Base-by-base conservation (phyloP, 1,140 invertebrate species). In the Neotoxoptera formosana region DNA sequence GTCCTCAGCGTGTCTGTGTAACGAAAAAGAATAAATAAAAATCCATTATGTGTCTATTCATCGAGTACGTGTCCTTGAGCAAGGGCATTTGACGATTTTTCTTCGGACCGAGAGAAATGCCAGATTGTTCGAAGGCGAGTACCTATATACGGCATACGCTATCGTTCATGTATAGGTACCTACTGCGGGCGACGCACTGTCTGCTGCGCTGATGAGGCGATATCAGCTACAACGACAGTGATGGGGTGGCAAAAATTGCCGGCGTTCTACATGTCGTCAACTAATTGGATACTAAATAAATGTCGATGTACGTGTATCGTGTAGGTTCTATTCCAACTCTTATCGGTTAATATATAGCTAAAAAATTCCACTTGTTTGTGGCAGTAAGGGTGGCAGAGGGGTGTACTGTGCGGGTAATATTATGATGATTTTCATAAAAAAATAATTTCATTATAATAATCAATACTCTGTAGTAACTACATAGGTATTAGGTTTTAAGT, bases 71-170 rank as follows among this genome's bases (percentile, higher is more conserved):
- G 90, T 91, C 90, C 90, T 91, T 81, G 90, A n/a, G 67, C 60
- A 81, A 91, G 90, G 67, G 90, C 90, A 91, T 91, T 90, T 90
- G 87, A 89, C n/a, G 87, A 89, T 89, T 89, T 89, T 53, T 53
- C 48, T 53, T 25, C 87, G 48, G 36, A 89, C 47, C 47, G 7
- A 88, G 30, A 88, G 47, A 88, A 48, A 34, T 48, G n/a, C 36
- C 25, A 30, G 30, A 67, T n/a, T 30, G 30, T 67, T 48, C n/a
- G 1, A 76, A n/a, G 45, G 23, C 36, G 20, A 7, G 17, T 41
- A 81, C 17, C 14, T 81, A 20, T 20, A n/a, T 34, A 34, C 34
- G 7, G 34, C 47, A 47, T 47, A 48, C 30, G 34, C 2, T 2
- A 84, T 45, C 9, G 47, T 48, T 0, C 23, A 83, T 83, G n/a